phyloP scores from a whole-genome alignment of 1,140 invertebrate genomes.

The Argopecten irradians region DNA sequence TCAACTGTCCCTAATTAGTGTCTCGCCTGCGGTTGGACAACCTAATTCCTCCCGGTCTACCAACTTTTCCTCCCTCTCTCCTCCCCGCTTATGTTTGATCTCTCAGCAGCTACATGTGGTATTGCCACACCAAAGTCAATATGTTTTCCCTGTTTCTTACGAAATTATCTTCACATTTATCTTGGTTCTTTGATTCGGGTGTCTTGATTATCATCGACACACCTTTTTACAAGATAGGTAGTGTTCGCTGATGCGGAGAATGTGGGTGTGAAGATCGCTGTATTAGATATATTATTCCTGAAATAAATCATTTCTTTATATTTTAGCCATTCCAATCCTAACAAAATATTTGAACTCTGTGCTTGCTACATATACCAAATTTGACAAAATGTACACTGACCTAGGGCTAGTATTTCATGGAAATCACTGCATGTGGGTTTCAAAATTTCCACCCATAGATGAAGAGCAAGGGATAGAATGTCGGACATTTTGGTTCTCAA shows the following conservation, averaged over 20 bases:
- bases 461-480: too few species aligned
- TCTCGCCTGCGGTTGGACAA: background rate
- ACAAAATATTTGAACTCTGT: too few species aligned
- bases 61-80: background rate
- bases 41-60: background rate
- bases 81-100: background rate
- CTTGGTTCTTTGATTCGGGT: background rate
- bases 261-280: too few species aligned
- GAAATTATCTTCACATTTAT: background rate
- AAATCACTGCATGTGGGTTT: too few species aligned
- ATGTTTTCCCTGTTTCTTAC: background rate
- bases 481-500: too few species aligned
- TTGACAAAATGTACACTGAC: too few species aligned
- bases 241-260: background rate
- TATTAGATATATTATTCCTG: too few species aligned
- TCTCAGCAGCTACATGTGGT: background rate
- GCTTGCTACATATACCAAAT: too few species aligned
- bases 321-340: background rate
- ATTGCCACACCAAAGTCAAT: constrained; percentile 16
- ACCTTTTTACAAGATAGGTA: background rate
- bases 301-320: background rate
- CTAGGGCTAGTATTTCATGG: too few species aligned
- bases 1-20: background rate
- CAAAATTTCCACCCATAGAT: too few species aligned
- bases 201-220: background rate